These are phyloP conservation scores for Danio aesculapii DNA, from an alignment of 2,797 vertebrate species.

Conservation along the genomic window DNA sequence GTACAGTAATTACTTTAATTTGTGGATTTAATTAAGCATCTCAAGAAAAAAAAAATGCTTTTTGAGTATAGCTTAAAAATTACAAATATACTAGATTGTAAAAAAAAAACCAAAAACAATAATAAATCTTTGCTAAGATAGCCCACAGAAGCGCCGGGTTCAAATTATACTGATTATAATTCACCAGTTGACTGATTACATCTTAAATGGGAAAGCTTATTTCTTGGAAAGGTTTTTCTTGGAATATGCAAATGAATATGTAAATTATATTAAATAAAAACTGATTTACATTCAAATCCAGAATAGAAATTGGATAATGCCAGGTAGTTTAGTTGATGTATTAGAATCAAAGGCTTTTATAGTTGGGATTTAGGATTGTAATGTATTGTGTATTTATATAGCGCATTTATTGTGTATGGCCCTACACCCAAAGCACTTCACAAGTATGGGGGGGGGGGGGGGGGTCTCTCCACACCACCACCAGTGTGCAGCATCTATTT, in stretches of 20 bases:
- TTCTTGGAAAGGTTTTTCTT: background rate
- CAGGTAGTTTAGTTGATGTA: background rate
- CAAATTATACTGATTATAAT: background rate
- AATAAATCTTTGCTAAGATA: background rate
- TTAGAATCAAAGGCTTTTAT: background rate
- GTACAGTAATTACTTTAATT: background rate
- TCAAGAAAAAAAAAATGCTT: background rate
- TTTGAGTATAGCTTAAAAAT: background rate
- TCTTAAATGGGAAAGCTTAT: background rate
- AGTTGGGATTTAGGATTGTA: too few relatives aligned
- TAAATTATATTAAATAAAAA: background rate
- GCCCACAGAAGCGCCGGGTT: background rate
- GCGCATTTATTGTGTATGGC: too few relatives aligned
- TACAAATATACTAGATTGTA: background rate
- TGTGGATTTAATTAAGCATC: constrained; percentile 33
- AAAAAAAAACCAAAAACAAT: background rate
- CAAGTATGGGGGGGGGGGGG: too few relatives aligned
- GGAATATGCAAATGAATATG: too few relatives aligned
- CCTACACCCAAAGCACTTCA: too few relatives aligned
- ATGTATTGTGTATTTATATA: too few relatives aligned
- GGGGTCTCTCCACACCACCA: too few relatives aligned
- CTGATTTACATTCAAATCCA: background rate
- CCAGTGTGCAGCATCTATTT: too few relatives aligned
- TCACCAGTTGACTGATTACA: background rate
- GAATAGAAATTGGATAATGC: background rate